Percentiles rank a stretch among this genome's conserved stretches.
These are phyloP conservation scores for Erpobdella octoculata DNA, from an alignment of 2,888 invertebrate species.

Conservation along the genomic window DNA sequence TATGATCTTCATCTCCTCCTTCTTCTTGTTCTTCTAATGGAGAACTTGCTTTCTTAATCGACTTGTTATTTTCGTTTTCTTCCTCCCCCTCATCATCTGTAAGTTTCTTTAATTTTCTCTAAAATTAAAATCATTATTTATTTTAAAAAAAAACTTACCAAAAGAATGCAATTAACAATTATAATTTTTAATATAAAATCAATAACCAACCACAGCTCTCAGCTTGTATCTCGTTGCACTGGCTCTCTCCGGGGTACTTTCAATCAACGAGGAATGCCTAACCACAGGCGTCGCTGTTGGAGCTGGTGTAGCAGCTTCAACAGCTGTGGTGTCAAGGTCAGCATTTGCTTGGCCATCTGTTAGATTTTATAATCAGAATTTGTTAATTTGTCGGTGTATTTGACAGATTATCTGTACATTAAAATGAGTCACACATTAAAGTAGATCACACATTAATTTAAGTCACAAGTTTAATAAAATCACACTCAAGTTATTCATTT, in stretches of 20 bases:
- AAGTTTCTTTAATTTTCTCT: slow-evolving; percentile 25
- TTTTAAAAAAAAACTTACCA: neutral
- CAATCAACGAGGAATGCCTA: neutral
- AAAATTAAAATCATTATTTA: neutral
- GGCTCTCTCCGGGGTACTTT: slow-evolving; percentile 10
- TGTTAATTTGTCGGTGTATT: no score
- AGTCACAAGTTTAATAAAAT: no score
- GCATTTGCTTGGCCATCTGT: neutral
- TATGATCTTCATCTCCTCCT: neutral
- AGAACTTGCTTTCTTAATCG: neutral
- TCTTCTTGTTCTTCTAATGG: neutral
- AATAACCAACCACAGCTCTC: slow-evolving; percentile 17
- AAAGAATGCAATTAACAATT: neutral
- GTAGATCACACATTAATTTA: no score
- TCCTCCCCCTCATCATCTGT: slow-evolving; percentile 17
- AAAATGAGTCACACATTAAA: no score
- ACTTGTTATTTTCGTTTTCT: neutral
- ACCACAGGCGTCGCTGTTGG: neutral
- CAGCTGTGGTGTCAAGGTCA: neutral
- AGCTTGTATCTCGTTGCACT: slow-evolving; percentile 11
- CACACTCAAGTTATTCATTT: no score
- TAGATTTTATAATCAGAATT: no score
- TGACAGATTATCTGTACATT: no score
- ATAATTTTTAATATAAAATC: neutral
- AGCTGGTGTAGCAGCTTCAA: neutral